These are phyloP conservation scores for Amphilophus citrinellus DNA, from an alignment of 2,113 vertebrate genomes.

Conservation along the genomic window DNA sequence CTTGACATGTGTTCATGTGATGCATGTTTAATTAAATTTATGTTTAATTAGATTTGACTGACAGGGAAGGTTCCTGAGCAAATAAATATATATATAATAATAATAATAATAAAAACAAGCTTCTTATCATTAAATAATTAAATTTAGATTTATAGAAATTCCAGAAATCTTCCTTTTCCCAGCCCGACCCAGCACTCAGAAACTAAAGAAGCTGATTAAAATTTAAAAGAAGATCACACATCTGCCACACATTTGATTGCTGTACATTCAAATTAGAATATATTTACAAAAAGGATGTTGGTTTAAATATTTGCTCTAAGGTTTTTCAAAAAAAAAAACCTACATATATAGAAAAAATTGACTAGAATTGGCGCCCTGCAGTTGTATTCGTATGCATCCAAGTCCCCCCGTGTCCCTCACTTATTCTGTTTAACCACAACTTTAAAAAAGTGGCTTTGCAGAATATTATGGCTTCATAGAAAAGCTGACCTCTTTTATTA, in stretches of 20 bases:
- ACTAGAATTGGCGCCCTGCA: accelerated
- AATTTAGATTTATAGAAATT: not conserved
- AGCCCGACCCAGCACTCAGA: accelerated
- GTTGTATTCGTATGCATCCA: not conserved
- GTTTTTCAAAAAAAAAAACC: not conserved
- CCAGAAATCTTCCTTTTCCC: not conserved
- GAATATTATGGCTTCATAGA: too few species aligned
- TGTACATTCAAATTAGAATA: too few species aligned
- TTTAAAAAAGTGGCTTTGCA: not conserved
- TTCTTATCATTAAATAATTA: too few species aligned
- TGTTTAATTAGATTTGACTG: not conserved
- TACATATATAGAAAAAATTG: not conserved
- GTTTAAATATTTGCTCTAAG: too few species aligned
- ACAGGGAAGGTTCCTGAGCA: not conserved
- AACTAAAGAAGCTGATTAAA: not conserved
- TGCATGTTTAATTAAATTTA: conserved; percentile 4
- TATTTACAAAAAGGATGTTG: too few species aligned
- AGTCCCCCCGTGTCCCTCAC: not conserved
- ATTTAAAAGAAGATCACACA: too few species aligned
- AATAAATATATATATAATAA: too few species aligned
- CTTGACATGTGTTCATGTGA: conserved; percentile 18
- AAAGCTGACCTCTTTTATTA: not conserved
- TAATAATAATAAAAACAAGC: too few species aligned
- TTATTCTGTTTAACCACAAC: not conserved
- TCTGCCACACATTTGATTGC: too few species aligned